Evolutionary conservation across 2,888 invertebrate species (phyloP), one percentile per base, ranked within the genome.

Genomic region (Pantelozetes paolii): DNA sequence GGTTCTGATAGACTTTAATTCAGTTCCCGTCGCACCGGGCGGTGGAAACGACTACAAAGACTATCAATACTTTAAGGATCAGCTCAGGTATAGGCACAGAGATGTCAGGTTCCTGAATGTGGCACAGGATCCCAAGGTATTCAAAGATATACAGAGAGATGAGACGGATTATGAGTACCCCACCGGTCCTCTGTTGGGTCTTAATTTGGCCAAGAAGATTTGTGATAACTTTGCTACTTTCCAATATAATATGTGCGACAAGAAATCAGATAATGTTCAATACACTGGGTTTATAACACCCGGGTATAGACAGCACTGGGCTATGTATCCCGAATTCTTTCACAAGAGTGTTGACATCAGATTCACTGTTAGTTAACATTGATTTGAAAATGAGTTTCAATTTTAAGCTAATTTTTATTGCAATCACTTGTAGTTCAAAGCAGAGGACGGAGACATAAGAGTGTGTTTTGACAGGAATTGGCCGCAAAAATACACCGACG

Each of bases 201-300:
- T 18, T 9, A 72, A 30, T 30, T 42, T 72, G n/a, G 64, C 59
- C n/a, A 26, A 54, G 15, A 76, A 74, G 64, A 76, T 78, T 59
- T 77, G 76, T 26, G 71, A 72, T 75, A 77, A 64, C 30, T 77
- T 77, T 2, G 77, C 77, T 5, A 73, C 74, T 20, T 75, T 78
- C 26, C 76, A 75, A 18, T 76, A 75, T 57, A 72, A 74, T 18
- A 40, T 73, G 15, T 78, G 78, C 20, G 36, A 8, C 36, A 36
- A 36, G 11, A 36, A 36, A 36, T 36, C 36, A 8, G 36, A 36
- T 5, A 11, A 36, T 36, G 11, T 8, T 8, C 6, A 8, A 11
- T 36, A 36, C 36, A 5, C 5, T 5, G 36, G 36, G 6, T 36
- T 36, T 36, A 5, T 36, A 11, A 36, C 36, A 36, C 36, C 36